A percentile compares a stretch with the other conserved stretches of the same genome.
These are phyloP conservation scores for Selene dorsalis DNA, from an alignment of 2,797 vertebrate species.

Conservation along the genomic window DNA sequence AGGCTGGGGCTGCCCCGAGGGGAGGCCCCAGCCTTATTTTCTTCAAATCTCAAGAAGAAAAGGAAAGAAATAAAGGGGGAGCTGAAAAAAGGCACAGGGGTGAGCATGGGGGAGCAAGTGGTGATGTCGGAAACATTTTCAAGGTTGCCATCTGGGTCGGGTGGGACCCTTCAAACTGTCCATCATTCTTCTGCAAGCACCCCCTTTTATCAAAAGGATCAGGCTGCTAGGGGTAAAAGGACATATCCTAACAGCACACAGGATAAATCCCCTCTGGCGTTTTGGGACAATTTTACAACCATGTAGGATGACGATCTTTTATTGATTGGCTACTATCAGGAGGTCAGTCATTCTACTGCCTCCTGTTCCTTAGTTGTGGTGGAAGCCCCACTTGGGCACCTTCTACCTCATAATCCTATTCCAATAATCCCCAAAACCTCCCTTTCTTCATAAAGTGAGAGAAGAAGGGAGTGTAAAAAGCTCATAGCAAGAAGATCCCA, in stretches of 20 bases:
- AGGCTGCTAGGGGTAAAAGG: neutral
- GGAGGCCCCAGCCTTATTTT: conserved; percentile 66
- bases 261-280: conserved; percentile 32
- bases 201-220: conserved; percentile 37
- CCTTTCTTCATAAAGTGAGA: conserved; percentile 41
- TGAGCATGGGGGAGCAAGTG: conserved; percentile 33
- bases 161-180: conserved; percentile 63
- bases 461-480: neutral
- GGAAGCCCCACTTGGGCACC: conserved; percentile 45
- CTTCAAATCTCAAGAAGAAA: conserved; percentile 71
- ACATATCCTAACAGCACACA: conserved; percentile 16
- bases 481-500: neutral
- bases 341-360: conserved; percentile 57
- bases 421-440: conserved; percentile 68
- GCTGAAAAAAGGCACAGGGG: neutral
- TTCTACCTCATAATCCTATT: conserved; percentile 77
- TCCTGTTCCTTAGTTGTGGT: conserved; percentile 53
- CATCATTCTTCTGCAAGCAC: conserved; percentile 50
- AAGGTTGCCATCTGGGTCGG: conserved; percentile 78
- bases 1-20: conserved; percentile 52
- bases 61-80: conserved; percentile 32
- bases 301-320: conserved; percentile 46
- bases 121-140: conserved; percentile 73
- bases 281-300: conserved; percentile 33
- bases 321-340: conserved; percentile 53